Percentiles rank a stretch among this genome's conserved stretches.
Conservation (phyloP, 2,888 invertebrate species). For the Apoderus coryli region DNA sequence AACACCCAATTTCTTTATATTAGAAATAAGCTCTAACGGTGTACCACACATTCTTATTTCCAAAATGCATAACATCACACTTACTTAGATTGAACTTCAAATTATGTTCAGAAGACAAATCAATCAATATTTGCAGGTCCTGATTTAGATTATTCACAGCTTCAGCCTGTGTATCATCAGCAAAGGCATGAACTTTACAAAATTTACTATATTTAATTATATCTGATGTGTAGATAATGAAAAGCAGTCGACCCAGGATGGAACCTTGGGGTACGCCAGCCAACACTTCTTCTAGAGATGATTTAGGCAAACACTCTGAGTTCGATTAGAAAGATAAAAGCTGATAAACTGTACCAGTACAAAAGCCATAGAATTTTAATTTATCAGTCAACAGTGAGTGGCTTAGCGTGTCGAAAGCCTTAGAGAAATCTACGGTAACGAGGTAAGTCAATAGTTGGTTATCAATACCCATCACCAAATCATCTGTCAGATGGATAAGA, state of each 20-base stretch:
- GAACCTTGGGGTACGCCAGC: conserved; percentile 4
- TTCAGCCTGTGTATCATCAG: conserved; percentile 1
- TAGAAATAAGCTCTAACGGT: too few species aligned
- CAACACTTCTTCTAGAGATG: conserved; percentile 1
- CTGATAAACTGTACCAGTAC: too few species aligned
- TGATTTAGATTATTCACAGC: too few species aligned
- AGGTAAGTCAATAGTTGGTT: too few species aligned
- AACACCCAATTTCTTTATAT: too few species aligned
- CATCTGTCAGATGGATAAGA: too few species aligned
- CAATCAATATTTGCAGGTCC: too few species aligned
- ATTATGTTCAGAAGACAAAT: background rate
- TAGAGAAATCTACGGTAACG: too few species aligned
- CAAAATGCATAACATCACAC: background rate
- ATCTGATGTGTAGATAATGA: conserved; percentile 2
- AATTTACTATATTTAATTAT: background rate
- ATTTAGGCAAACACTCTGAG: conserved; percentile 4
- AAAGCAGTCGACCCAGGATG: conserved; percentile 1
- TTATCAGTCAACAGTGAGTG: too few species aligned
- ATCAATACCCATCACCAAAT: too few species aligned
- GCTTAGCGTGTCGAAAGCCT: too few species aligned
- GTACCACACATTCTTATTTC: conserved; percentile 4
- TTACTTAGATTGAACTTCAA: background rate
- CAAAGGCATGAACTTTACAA: background rate
- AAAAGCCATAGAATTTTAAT: too few species aligned
- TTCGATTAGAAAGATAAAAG: background rate